phyloP scores from a whole-genome alignment of 2,888 invertebrate genomes.

The Spialia ferax region DNA sequence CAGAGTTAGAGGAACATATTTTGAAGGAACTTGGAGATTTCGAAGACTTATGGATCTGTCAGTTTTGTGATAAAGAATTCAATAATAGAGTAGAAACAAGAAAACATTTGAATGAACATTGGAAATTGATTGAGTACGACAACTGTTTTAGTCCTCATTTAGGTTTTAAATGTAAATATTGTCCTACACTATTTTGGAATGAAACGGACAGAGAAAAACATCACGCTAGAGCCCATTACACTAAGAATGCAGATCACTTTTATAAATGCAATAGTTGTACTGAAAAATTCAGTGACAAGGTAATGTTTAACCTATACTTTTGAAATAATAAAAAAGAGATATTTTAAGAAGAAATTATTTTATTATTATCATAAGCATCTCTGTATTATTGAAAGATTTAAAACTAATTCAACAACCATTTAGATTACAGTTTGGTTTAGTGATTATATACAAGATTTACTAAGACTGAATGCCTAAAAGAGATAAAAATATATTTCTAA shows the following conservation, averaged over 20 bases:
- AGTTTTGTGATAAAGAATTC: conserved; percentile 83
- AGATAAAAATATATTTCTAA: conserved; percentile 3
- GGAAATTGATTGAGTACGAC: conserved; percentile 64
- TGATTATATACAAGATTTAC: too few relatives aligned
- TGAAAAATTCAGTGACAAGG: conserved; percentile 79
- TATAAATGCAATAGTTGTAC: conserved; percentile 74
- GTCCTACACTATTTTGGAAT: conserved; percentile 81
- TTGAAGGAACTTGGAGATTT: conserved; percentile 70
- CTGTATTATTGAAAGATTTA: neutral
- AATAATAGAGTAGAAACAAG: conserved; percentile 67
- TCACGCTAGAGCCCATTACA: conserved; percentile 69
- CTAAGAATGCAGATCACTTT: conserved; percentile 66
- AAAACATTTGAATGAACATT: conserved; percentile 70
- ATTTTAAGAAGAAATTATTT: too few relatives aligned
- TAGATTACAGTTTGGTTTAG: too few relatives aligned
- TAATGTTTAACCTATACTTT: conserved; percentile 46
- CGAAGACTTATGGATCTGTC: conserved; percentile 80
- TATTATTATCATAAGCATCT: too few relatives aligned
- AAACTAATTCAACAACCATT: too few relatives aligned
- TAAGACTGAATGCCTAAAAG: neutral
- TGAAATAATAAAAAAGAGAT: too few relatives aligned
- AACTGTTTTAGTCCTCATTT: conserved; percentile 81
- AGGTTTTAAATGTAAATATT: conserved; percentile 81
- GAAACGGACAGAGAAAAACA: conserved; percentile 79
- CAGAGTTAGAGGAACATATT: conserved; percentile 67